Conservation (phyloP, 2,113 vertebrate species). For the Platysteira castanea region DNA sequence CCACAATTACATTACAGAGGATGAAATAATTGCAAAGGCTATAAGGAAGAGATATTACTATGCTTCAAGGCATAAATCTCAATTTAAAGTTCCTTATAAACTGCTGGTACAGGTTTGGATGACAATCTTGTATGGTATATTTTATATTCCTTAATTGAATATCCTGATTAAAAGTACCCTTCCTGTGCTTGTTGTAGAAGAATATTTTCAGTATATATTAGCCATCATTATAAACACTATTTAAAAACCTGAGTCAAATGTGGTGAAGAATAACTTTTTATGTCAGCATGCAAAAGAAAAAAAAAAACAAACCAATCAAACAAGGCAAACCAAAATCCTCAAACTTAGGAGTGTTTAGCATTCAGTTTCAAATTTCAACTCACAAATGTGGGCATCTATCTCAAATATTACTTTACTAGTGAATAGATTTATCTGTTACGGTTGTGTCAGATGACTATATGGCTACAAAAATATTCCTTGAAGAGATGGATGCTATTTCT, state of each 20-base stretch:
- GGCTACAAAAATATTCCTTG: neutral
- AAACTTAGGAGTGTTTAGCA: neutral
- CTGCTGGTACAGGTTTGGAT: neutral
- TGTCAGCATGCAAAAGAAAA: neutral
- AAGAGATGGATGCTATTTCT: neutral
- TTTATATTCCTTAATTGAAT: neutral
- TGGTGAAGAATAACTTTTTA: neutral
- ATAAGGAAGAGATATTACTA: neutral
- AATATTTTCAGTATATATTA: neutral
- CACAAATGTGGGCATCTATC: neutral
- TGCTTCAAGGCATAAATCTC: neutral
- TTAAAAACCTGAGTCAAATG: neutral
- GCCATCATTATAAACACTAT: neutral
- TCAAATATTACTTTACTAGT: neutral
- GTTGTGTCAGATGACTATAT: neutral
- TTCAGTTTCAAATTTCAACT: neutral
- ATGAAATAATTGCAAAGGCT: neutral
- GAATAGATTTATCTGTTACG: conserved; percentile 2
- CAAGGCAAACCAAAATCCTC: neutral
- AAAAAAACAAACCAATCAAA: neutral
- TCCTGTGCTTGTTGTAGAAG: neutral
- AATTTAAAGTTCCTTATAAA: neutral
- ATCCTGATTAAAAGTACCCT: neutral
- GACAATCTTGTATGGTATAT: neutral
- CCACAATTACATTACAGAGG: neutral